Conservation (phyloP, 1,140 invertebrate species). For the Bradynema listronoti region DNA sequence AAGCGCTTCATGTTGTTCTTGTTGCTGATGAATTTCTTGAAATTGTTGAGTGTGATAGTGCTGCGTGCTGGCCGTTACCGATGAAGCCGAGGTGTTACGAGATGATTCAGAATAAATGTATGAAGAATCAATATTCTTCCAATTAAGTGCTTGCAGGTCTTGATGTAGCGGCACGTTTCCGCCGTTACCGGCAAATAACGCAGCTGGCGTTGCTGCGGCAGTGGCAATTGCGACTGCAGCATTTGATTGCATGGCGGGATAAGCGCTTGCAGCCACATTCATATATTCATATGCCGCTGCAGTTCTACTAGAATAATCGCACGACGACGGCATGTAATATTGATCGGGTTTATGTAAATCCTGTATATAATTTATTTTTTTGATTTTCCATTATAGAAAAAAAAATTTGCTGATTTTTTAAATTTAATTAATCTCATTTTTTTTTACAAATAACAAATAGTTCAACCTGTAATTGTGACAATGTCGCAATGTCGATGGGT, state of each 20-base stretch:
- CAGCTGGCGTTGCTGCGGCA: slow-evolving; percentile 58
- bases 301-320: neutral
- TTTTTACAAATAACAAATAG: too few species aligned
- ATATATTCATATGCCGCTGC: slow-evolving; percentile 12
- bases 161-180: too few species aligned
- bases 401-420: slow-evolving; percentile 10
- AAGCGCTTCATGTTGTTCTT: too few species aligned
- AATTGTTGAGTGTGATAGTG: too few species aligned
- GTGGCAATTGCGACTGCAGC: slow-evolving; percentile 57
- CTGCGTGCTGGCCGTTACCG: too few species aligned
- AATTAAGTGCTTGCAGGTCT: too few species aligned
- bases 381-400: slow-evolving; percentile 1
- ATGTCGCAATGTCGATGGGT: slow-evolving; percentile 50
- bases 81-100: too few species aligned
- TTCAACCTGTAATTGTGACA: slow-evolving; percentile 34
- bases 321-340: slow-evolving; percentile 32
- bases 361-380: slow-evolving; percentile 9
- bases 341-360: slow-evolving; percentile 6
- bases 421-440: too few species aligned
- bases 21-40: too few species aligned
- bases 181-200: neutral
- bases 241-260: neutral
- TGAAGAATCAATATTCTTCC: too few species aligned
- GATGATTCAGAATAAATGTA: too few species aligned
- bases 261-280: slow-evolving; percentile 27